These are phyloP conservation scores for Polymixis lichenea DNA, from an alignment of 2,888 invertebrate genomes.

Conservation along the genomic window DNA sequence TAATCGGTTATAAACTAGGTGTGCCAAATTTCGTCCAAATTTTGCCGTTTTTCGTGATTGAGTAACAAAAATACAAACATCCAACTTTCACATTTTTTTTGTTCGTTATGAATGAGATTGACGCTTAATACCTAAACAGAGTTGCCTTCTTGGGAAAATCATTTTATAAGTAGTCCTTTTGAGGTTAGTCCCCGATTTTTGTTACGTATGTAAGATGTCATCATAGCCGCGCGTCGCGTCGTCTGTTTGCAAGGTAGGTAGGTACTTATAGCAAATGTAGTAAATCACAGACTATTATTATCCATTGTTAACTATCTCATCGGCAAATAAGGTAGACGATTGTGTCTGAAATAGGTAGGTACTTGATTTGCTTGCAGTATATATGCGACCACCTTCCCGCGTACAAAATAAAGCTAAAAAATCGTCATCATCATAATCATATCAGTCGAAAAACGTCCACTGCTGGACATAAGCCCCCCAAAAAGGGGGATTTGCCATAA, in stretches of 20 bases:
- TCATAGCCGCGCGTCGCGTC: not conserved
- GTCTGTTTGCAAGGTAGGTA: not conserved
- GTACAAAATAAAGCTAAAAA: not conserved
- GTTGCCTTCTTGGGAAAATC: not conserved
- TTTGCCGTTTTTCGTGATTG: not conserved
- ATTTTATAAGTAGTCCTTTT: not conserved
- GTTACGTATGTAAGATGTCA: slow-evolving; percentile 16
- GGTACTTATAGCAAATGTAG: no score
- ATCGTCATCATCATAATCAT: no score
- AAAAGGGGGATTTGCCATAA: no score
- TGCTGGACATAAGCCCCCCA: no score
- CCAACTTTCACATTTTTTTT: not conserved
- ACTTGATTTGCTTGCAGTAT: not conserved
- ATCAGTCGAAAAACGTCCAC: no score
- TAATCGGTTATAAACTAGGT: not conserved
- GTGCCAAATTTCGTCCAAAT: not conserved
- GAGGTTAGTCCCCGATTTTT: not conserved
- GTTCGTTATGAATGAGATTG: not conserved
- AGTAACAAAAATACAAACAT: not conserved
- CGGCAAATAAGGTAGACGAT: not conserved
- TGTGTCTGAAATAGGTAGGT: not conserved
- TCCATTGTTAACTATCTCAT: not conserved
- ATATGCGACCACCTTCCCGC: not conserved
- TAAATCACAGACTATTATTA: slow-evolving; percentile 1
- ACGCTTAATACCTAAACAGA: not conserved